A percentile compares a stretch with the other conserved stretches of the same genome.
These are phyloP conservation scores for Zaprionus davidi DNA, from an alignment of 1,140 invertebrate species.

Conservation along the genomic window DNA sequence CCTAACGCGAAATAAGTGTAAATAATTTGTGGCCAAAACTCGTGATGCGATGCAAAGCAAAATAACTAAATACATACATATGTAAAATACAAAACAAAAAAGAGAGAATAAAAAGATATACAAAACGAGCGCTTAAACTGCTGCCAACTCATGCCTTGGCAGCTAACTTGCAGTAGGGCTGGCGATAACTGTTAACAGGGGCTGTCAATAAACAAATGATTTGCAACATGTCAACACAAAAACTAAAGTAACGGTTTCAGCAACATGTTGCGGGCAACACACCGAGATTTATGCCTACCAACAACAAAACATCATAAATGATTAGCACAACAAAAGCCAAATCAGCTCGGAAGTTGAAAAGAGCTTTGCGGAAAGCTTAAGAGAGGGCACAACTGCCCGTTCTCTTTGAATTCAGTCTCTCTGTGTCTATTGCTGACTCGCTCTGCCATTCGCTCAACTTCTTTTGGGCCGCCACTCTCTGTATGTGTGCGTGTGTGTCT, in stretches of 20 bases:
- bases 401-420: background rate
- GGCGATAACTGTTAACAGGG: constrained; percentile 6
- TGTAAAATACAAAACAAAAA: background rate
- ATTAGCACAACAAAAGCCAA: constrained; percentile 4
- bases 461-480: constrained; percentile 45
- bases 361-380: constrained; percentile 26
- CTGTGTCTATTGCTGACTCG: constrained; percentile 4
- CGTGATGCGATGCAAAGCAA: constrained; percentile 24
- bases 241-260: constrained; percentile 31
- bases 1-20: constrained; percentile 27
- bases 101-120: background rate
- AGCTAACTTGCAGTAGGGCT: constrained; percentile 20
- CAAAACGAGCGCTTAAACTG: constrained; percentile 16
- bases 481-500: constrained; percentile 15
- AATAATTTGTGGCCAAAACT: constrained; percentile 28
- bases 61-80: background rate
- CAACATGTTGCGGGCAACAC: constrained; percentile 57
- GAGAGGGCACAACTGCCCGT: background rate
- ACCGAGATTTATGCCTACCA: constrained; percentile 21
- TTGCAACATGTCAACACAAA: constrained; percentile 28
- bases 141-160: constrained; percentile 31
- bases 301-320: background rate
- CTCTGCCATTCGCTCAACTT: constrained; percentile 48
- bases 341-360: constrained; percentile 16
- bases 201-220: constrained; percentile 17